phyloP scores from a whole-genome alignment of 2,113 vertebrate genomes.

The Circaetus gallicus region DNA sequence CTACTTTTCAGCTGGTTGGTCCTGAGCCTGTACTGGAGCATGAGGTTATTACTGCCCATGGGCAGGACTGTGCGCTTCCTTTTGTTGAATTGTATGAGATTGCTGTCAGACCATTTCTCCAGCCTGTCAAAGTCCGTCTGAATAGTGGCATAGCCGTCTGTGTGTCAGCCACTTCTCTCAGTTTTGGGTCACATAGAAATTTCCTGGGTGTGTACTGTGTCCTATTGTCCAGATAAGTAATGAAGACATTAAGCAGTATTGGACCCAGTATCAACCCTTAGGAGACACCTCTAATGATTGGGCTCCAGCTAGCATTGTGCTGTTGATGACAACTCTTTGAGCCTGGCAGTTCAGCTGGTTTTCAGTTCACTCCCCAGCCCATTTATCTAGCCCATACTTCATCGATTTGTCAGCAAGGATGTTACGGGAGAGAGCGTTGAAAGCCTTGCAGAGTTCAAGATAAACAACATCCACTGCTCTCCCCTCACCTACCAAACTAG shows the following conservation, averaged over 20 bases:
- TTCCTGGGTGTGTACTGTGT: neutral
- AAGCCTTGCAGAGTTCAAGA: neutral
- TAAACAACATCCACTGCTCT: neutral
- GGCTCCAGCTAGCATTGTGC: neutral
- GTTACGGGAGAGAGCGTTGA: neutral
- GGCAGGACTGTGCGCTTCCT: neutral
- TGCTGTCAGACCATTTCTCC: neutral
- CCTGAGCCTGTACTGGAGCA: neutral
- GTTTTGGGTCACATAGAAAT: neutral
- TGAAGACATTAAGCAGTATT: neutral
- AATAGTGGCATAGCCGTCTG: neutral
- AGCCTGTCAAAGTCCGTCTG: neutral
- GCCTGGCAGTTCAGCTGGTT: neutral
- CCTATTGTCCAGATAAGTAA: neutral
- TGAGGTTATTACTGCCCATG: neutral
- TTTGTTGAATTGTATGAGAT: neutral
- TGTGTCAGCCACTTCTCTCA: neutral
- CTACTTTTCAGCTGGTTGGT: neutral
- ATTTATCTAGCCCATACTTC: neutral
- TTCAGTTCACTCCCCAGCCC: neutral
- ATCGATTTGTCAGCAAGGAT: neutral
- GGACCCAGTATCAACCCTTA: neutral
- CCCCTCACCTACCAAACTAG: neutral
- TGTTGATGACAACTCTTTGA: neutral
- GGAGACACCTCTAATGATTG: neutral